Evolutionary conservation across 2,113 vertebrate species (phyloP).

Genomic region (Micronycteris hirsuta): DNA sequence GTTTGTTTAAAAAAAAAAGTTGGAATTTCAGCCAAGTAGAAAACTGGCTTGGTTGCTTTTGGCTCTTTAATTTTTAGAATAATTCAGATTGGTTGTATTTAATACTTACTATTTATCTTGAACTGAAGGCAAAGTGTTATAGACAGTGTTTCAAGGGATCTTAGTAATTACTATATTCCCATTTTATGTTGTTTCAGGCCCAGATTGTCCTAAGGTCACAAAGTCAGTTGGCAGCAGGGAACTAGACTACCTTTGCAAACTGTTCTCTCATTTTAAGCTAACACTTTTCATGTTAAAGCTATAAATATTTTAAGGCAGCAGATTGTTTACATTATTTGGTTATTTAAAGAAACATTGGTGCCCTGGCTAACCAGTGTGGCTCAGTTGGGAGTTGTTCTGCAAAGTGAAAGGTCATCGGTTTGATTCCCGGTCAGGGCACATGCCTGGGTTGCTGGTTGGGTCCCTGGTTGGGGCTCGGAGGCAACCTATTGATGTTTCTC

Average conservation of each 20-base stretch:
- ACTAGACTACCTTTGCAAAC: not conserved
- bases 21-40: not conserved
- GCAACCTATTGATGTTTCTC: no score
- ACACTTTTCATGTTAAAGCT: slow-evolving; percentile 1
- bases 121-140: not conserved
- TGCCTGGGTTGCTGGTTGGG: no score
- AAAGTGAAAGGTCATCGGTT: no score
- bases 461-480: no score
- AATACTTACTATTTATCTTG: slow-evolving; percentile 12
- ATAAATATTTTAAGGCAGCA: slow-evolving; percentile 17
- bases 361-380: no score
- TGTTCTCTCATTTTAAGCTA: not conserved
- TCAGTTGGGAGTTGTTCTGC: no score
- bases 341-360: slow-evolving; percentile 31
- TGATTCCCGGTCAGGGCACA: no score
- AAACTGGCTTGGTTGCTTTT: slow-evolving; percentile 33
- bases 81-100: slow-evolving; percentile 4
- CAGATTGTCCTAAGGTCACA: not conserved
- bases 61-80: not conserved
- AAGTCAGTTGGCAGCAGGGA: not conserved
- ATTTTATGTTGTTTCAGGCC: not conserved
- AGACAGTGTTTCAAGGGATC: not conserved
- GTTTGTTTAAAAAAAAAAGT: not conserved
- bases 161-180: not conserved
- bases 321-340: slow-evolving; percentile 7